phyloP scores from a whole-genome alignment of 30 jellyfish, hydroid and myxozoan species.

The Pelagia noctiluca region DNA sequence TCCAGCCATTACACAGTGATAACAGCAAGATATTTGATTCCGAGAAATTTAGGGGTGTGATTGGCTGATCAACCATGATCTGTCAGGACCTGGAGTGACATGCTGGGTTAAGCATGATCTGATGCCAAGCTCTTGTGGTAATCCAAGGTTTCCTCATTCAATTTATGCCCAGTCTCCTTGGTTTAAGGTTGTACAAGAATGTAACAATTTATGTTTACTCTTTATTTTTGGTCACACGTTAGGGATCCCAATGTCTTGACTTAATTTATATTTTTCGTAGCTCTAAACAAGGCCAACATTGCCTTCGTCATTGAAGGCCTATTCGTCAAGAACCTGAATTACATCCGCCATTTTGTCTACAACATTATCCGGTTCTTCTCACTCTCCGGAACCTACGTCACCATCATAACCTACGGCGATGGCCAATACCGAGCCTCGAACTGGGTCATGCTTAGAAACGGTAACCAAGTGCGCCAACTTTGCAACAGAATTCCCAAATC shows the following conservation, averaged over 20 bases:
- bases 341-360: conserved; percentile 86
- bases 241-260: neutral
- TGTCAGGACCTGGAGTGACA: too few species aligned
- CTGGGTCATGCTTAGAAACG: conserved; percentile 81
- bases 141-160: neutral
- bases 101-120: neutral
- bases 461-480: conserved; percentile 71
- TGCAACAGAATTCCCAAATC: conserved; percentile 83
- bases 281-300: conserved; percentile 73
- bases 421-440: conserved; percentile 75
- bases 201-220: neutral
- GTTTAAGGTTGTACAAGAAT: too few species aligned
- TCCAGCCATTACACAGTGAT: too few species aligned
- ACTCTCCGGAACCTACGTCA: conserved; percentile 90
- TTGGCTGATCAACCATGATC: too few species aligned
- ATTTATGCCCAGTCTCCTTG: neutral
- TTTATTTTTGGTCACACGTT: neutral
- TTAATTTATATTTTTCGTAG: conserved; percentile 5
- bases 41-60: too few species aligned
- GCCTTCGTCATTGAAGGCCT: conserved; percentile 91
- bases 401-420: conserved; percentile 83
- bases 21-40: too few species aligned
- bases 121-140: neutral
- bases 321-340: conserved; percentile 76
- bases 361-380: conserved; percentile 85